Conservation (phyloP, 2,888 invertebrate genomes). For the Coenonympha arcania region DNA sequence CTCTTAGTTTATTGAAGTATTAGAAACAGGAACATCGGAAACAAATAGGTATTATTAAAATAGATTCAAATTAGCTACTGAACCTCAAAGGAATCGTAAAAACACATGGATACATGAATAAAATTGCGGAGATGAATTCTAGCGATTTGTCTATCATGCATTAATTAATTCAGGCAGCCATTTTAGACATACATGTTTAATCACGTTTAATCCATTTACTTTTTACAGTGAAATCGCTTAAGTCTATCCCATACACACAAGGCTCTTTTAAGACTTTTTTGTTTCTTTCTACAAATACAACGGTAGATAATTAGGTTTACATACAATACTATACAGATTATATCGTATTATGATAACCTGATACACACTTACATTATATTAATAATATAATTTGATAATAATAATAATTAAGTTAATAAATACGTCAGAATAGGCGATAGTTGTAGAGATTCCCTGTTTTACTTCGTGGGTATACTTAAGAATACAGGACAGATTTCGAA, state of each 20-base stretch:
- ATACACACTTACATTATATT: background rate
- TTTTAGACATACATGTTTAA: too few species aligned
- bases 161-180: background rate
- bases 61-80: too few species aligned
- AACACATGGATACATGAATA: background rate
- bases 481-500: slow-evolving; percentile 2
- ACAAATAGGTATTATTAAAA: too few species aligned
- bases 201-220: background rate
- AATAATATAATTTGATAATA: background rate
- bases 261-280: background rate
- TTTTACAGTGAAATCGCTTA: background rate
- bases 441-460: slow-evolving; percentile 24
- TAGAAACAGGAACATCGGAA: too few species aligned
- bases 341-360: background rate
- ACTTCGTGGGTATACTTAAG: slow-evolving; percentile 6
- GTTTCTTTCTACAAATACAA: background rate
- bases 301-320: too few species aligned
- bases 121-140: too few species aligned
- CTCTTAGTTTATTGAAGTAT: too few species aligned
- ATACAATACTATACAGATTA: background rate
- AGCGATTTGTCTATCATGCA: background rate
- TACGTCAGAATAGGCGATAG: slow-evolving; percentile 7
- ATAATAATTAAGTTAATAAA: slow-evolving; percentile 1
- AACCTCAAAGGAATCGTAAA: too few species aligned
- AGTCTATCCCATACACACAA: slow-evolving; percentile 3